Evolutionary conservation across 2,888 invertebrate species (phyloP), one percentile per base, ranked within the genome.

Genomic region (Drosophila bunnanda): DNA sequence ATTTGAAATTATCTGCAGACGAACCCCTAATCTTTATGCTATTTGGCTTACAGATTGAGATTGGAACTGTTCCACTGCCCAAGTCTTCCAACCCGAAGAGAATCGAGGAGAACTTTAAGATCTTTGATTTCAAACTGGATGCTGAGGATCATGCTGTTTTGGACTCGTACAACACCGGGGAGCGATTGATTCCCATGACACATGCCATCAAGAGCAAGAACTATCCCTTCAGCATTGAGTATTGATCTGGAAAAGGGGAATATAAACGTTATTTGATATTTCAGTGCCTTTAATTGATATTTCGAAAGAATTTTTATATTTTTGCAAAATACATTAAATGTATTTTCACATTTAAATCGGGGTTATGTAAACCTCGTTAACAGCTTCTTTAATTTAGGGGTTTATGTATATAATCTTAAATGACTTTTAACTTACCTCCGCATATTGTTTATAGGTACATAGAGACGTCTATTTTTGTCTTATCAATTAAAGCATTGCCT

Each of bases 91-190:
- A 93, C 65, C 91, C 92, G 61, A 89, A 91, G 1, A 93, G 94
- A 13, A 92, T 95, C 20, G 85, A 91, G 54, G 91, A 93, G 76
- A 95, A 95, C 80, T 93, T 94, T 13, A 85, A 94, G 50, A 90
- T 95, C 1, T 95, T 95, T 72, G 94, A 95, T 89, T 95, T 95
- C 80, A 85, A 93, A 67, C 87, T 95, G 36, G 91, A 91, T n/a
- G 82, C 92, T 1, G 93, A 93, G 13, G 95, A 95, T 70, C 91
- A 94, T 13, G 81, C 89, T 0, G 77, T 92, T 2, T 90, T 95
- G 58, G 94, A 93, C 74, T 53, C 92, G 9, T 94, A 93, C 65
- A 93, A 94, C 74, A 93, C 82, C 0, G 90, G 90, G 2, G 89
- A 91, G 13, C 90, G 92, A 32, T 67, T 91, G 4, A 90, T 92